These are phyloP conservation scores for Argya squamiceps DNA, from an alignment of 2,797 vertebrate genomes.

Conservation along the genomic window DNA sequence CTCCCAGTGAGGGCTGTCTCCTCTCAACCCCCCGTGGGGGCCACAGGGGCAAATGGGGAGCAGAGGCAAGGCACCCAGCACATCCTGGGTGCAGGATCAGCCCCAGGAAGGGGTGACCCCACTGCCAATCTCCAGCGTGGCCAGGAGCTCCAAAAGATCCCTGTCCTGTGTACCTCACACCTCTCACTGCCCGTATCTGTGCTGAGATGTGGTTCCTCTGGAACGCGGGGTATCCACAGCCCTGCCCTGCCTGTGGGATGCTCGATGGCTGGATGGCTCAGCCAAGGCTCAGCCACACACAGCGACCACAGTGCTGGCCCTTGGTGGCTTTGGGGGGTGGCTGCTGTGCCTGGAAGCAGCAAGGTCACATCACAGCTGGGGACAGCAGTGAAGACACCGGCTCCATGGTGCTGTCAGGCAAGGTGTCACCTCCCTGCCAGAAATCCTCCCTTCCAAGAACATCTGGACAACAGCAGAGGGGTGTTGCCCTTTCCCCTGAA, in stretches of 20 bases:
- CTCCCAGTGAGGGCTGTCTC: not conserved
- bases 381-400: not conserved
- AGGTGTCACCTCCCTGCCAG: not conserved
- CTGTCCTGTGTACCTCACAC: accelerated
- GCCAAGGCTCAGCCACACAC: accelerated
- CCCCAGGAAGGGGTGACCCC: not conserved
- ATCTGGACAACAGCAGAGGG: not conserved
- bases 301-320: accelerated
- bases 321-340: not conserved
- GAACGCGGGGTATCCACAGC: accelerated
- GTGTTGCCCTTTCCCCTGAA: not conserved
- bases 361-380: accelerated
- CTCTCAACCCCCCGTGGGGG: not conserved
- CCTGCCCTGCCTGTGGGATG: not conserved
- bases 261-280: accelerated
- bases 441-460: not conserved
- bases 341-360: not conserved
- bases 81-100: not conserved
- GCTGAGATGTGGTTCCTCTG: not conserved
- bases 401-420: not conserved
- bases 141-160: not conserved
- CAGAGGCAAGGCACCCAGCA: not conserved
- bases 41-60: not conserved
- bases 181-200: accelerated
- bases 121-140: not conserved